A percentile compares a stretch with the other conserved stretches of the same genome.
Evolutionary conservation across 1,140 invertebrate species (phyloP).

Genomic region (Magallana gigas): DNA sequence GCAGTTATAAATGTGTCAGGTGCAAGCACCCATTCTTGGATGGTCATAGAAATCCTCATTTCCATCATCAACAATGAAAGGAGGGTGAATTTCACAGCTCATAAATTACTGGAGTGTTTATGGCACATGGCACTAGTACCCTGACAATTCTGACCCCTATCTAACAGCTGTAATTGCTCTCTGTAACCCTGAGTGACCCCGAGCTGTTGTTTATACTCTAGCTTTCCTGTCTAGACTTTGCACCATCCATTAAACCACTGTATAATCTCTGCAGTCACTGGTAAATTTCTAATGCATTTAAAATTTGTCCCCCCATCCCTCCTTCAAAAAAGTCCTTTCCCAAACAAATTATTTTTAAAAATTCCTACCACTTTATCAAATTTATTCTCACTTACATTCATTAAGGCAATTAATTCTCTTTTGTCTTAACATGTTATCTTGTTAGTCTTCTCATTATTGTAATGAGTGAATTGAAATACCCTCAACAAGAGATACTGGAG

Average conservation of each 20-base stretch:
- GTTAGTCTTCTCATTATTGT: not conserved
- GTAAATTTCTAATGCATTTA: not conserved
- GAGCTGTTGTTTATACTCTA: not conserved
- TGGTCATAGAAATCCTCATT: constrained; percentile 1
- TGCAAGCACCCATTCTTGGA: constrained; percentile 19
- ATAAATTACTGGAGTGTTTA: constrained; percentile 31
- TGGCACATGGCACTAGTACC: constrained; percentile 31
- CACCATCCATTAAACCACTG: not conserved
- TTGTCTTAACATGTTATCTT: no score
- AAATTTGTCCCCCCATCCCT: no score
- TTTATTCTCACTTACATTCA: no score
- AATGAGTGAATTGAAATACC: constrained; percentile 24
- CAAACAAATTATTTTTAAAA: no score
- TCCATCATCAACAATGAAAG: not conserved
- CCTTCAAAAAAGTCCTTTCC: no score
- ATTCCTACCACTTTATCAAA: no score
- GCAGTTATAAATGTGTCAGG: constrained; percentile 11
- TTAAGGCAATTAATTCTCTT: no score
- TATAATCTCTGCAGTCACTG: not conserved
- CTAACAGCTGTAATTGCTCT: constrained; percentile 33
- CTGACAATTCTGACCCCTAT: not conserved
- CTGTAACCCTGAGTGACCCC: constrained; percentile 9
- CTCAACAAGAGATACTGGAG: constrained; percentile 11
- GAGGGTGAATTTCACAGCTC: constrained; percentile 20
- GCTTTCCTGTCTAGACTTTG: not conserved